Evolutionary conservation across 2,797 vertebrate genomes (phyloP).

Genomic region (Mus caroli): DNA sequence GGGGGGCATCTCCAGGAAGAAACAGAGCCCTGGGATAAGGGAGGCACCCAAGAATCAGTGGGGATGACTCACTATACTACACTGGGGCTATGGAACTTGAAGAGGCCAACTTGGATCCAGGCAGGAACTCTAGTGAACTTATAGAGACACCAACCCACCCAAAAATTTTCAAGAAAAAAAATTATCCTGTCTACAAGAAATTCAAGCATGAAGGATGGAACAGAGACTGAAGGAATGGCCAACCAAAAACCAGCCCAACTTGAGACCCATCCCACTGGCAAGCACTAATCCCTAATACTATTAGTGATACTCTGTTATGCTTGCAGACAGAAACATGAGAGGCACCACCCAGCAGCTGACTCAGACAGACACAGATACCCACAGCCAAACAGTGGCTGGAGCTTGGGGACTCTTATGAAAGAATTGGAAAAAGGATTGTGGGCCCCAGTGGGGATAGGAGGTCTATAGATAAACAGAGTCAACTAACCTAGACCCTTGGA

Average conservation of each 20-base stretch:
- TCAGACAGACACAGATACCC: background rate
- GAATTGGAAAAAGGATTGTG: background rate
- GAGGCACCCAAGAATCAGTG: background rate
- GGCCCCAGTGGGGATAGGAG: background rate
- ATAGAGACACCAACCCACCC: background rate
- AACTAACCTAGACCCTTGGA: background rate
- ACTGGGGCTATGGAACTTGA: background rate
- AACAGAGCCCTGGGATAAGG: background rate
- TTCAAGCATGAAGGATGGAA: background rate
- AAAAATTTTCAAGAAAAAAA: background rate
- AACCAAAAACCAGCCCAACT: background rate
- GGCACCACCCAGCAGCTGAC: background rate
- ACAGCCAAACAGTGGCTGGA: background rate
- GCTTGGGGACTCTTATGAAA: background rate
- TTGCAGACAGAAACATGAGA: background rate
- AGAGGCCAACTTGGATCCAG: background rate
- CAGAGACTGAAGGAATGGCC: background rate
- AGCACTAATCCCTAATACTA: background rate
- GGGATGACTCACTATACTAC: background rate
- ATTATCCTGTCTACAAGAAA: background rate
- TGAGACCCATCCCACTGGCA: background rate
- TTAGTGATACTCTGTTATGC: background rate
- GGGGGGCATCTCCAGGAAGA: background rate
- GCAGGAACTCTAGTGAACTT: background rate
- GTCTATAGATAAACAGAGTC: background rate